These are phyloP conservation scores for Metacarcinus magister DNA, from an alignment of 2,888 invertebrate genomes.

Conservation along the genomic window DNA sequence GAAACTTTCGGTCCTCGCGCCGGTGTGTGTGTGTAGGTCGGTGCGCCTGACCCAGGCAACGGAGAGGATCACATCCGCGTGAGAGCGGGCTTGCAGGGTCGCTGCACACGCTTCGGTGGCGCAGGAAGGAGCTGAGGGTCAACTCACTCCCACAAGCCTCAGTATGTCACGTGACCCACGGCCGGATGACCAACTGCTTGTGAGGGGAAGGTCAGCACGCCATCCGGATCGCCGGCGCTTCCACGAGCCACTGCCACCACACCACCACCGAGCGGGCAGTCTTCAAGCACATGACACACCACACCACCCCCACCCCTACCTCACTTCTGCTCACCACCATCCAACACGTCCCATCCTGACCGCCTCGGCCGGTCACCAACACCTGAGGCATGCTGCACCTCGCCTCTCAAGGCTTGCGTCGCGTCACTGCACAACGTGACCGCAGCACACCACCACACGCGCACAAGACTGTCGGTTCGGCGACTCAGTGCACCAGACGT, in stretches of 20 bases:
- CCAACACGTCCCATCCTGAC: constrained; percentile 3
- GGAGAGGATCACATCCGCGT: neutral
- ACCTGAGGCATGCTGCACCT: constrained; percentile 42
- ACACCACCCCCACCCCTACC: neutral
- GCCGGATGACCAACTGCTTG: constrained; percentile 13
- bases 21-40: neutral
- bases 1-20: constrained; percentile 17
- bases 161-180: constrained; percentile 22
- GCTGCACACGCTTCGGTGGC: constrained; percentile 21
- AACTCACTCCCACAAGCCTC: constrained; percentile 44
- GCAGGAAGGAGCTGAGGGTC: constrained; percentile 49
- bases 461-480: constrained; percentile 41
- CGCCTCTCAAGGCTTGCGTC: constrained; percentile 11
- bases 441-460: constrained; percentile 38
- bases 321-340: constrained; percentile 1
- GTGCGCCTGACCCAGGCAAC: neutral
- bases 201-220: constrained; percentile 37
- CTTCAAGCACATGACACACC: constrained; percentile 42
- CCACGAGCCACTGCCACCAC: constrained; percentile 36
- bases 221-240: neutral
- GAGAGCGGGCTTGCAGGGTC: neutral
- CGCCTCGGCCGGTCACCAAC: constrained; percentile 26
- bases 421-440: constrained; percentile 42
- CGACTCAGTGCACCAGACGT: neutral
- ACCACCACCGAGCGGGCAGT: neutral